phyloP scores from a whole-genome alignment of 2,797 vertebrate species.

The Sebastes steindachneri region DNA sequence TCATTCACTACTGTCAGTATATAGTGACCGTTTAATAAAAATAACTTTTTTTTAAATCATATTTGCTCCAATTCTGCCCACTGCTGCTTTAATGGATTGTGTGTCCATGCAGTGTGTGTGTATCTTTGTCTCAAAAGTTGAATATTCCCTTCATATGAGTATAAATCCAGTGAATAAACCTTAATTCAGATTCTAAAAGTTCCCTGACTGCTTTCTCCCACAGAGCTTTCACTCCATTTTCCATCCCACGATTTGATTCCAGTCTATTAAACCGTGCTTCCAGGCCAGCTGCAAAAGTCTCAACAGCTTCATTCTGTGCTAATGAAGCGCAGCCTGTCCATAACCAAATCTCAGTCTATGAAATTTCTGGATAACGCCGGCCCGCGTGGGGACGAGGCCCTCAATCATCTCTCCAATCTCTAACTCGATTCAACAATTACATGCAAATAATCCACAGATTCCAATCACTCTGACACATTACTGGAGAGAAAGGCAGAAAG shows the following conservation, averaged over 20 bases:
- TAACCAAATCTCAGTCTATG: constrained; percentile 66
- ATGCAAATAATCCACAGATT: constrained; percentile 61
- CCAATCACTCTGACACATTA: constrained; percentile 11
- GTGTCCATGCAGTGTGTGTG: neutral
- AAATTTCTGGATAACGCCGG: constrained; percentile 52
- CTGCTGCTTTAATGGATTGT: constrained; percentile 1
- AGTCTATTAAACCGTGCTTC: constrained; percentile 68
- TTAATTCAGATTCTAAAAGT: constrained; percentile 42
- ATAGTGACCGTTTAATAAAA: too few relatives aligned
- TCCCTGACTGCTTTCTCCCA: constrained; percentile 34
- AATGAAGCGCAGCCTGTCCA: constrained; percentile 70
- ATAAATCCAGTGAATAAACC: constrained; percentile 34
- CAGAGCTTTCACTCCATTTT: constrained; percentile 53
- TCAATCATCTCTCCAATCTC: constrained; percentile 47
- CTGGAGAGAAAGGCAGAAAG: constrained; percentile 1
- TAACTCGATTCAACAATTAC: constrained; percentile 56
- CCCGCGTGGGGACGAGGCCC: constrained; percentile 15
- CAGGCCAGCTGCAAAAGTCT: constrained; percentile 66
- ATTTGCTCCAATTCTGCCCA: too few relatives aligned
- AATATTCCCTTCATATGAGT: neutral
- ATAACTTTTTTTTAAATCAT: too few relatives aligned
- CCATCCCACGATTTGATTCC: constrained; percentile 65
- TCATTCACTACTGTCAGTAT: too few relatives aligned
- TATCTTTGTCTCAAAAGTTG: neutral
- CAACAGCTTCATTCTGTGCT: constrained; percentile 63